Evolutionary conservation across 2,888 invertebrate genomes (phyloP), one percentile per base, ranked within the genome.

Genomic region (Macropis europaea): DNA sequence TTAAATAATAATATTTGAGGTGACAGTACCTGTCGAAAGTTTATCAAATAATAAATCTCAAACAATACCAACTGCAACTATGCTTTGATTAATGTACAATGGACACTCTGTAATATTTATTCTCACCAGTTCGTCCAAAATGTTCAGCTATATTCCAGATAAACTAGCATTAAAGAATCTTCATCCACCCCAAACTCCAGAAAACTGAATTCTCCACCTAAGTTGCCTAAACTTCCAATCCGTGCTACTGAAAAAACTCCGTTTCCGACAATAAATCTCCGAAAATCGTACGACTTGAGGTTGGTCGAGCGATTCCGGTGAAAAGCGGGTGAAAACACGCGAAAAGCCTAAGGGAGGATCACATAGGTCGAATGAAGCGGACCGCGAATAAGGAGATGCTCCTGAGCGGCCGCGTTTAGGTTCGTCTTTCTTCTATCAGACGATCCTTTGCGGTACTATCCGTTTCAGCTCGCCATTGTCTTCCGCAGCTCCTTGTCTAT

Each of bases 381-480:
- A 76, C 75, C 77, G 79, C 76, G 75, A 82, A 73, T 68, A 75
- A 83, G 60, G 62, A 66, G 66, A 66, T 63, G 15, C 63, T 42
- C 30, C 36, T 59, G 56, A 60, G 38, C 43, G 32, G 38, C 38
- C 38, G 53, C 45, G 43, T 69, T 50, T 57, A 19, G 45, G 61
- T 38, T 38, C 60, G 59, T 77, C 62, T 71, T 79, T 73, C 79
- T 68, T 75, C 75, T 74, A 79, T 77, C 70, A 66, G 42, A 45
- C 57, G 53, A 70, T 70, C 77, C 77, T 71, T 77, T 76, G 72
- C 73, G 75, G 75, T 76, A 74, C 84, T 87, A 86, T 87, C 84
- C 84, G 83, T 87, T 87, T 86, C 85, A 86, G 73, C 76, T 69
- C 73, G 70, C 69, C 83, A 86, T 87, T 86, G 87, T 87, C 84